These are phyloP conservation scores for Lacanobia wlatinum DNA, from an alignment of 2,888 invertebrate genomes.

Conservation along the genomic window DNA sequence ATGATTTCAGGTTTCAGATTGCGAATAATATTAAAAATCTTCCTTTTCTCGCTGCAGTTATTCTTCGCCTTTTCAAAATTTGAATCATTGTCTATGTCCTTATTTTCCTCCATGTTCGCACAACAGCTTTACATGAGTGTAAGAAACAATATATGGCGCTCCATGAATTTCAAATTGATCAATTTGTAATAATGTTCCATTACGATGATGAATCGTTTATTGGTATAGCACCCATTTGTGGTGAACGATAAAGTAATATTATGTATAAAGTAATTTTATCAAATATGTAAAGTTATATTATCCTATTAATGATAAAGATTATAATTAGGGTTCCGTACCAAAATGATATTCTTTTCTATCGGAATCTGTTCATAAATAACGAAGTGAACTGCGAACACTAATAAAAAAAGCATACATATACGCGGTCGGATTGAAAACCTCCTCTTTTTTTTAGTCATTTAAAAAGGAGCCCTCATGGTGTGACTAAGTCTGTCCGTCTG, in stretches of 20 bases:
- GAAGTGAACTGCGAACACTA: no score
- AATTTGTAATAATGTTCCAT: not conserved
- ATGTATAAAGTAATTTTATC: no score
- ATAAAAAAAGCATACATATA: no score
- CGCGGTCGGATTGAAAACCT: no score
- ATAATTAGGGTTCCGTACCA: no score
- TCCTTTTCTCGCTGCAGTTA: not conserved
- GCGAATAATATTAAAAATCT: slow-evolving; percentile 17
- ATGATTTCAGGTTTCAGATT: slow-evolving; percentile 27
- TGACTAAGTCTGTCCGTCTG: no score
- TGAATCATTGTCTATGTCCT: slow-evolving; percentile 10
- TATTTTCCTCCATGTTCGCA: slow-evolving; percentile 7
- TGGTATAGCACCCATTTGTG: not conserved
- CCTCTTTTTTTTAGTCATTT: no score
- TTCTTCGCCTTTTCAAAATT: slow-evolving; percentile 3
- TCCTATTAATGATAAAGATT: no score
- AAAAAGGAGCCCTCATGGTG: no score
- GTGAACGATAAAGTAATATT: not conserved
- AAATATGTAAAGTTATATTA: no score
- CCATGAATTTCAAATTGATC: not conserved
- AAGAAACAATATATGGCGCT: not conserved
- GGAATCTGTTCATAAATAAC: no score
- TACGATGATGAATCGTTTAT: not conserved
- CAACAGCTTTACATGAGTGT: not conserved
- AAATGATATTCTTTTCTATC: no score